Percentiles rank a stretch among this genome's conserved stretches.
Evolutionary conservation across 2,113 vertebrate species (phyloP).

Genomic region (Trinectes maculatus): DNA sequence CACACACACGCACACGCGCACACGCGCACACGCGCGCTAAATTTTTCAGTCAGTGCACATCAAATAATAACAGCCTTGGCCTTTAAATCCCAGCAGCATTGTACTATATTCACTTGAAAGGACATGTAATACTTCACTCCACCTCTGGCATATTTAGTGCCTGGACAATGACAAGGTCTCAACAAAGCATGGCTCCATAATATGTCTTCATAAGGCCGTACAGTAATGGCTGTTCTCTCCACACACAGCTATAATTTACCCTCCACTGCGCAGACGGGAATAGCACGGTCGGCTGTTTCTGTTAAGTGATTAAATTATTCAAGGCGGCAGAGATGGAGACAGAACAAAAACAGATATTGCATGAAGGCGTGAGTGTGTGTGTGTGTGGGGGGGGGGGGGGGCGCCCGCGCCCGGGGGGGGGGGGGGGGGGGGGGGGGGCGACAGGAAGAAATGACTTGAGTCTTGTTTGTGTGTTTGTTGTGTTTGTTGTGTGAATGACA

Average conservation of each 20-base stretch:
- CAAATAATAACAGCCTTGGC: slow-evolving; percentile 18
- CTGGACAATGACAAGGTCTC: slow-evolving; percentile 59
- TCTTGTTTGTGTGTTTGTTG: not conserved
- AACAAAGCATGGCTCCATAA: slow-evolving; percentile 51
- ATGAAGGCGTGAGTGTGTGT: slow-evolving; percentile 1
- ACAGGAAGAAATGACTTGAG: not conserved
- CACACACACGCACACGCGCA: not conserved
- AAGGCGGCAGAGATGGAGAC: slow-evolving; percentile 35
- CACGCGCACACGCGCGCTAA: too few relatives aligned
- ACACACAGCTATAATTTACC: slow-evolving; percentile 55
- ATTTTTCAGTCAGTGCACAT: slow-evolving; percentile 33
- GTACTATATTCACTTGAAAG: slow-evolving; percentile 42
- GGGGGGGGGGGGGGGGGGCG: not conserved
- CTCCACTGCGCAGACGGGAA: slow-evolving; percentile 27
- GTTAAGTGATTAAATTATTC: slow-evolving; percentile 71
- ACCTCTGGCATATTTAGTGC: slow-evolving; percentile 51
- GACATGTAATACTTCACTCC: slow-evolving; percentile 42
- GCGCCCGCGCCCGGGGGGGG: not conserved
- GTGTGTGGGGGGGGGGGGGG: not conserved
- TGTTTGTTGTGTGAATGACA: slow-evolving; percentile 6
- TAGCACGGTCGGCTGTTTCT: slow-evolving; percentile 41
- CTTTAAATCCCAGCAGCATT: slow-evolving; percentile 36
- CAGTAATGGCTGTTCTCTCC: slow-evolving; percentile 49
- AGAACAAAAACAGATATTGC: slow-evolving; percentile 17
- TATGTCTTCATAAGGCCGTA: slow-evolving; percentile 57